phyloP scores from a whole-genome alignment of 1,140 invertebrate genomes.

The Sminthurinus signatus region DNA sequence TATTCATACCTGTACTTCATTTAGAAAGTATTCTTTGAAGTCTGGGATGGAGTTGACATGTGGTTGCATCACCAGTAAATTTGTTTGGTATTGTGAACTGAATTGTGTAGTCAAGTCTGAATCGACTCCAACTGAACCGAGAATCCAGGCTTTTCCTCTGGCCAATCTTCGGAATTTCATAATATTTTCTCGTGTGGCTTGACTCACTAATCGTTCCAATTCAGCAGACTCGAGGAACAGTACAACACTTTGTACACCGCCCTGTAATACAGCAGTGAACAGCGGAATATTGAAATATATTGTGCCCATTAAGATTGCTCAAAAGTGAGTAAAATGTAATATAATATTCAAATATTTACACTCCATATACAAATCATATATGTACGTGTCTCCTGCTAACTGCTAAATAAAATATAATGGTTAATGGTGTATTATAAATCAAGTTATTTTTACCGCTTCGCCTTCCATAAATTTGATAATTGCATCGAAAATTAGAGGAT shows the following conservation, averaged over 20 bases:
- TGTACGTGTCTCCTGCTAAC: too few relatives aligned
- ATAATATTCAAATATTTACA: too few relatives aligned
- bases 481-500: constrained; percentile 26
- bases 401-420: too few relatives aligned
- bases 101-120: constrained; percentile 31
- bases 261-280: constrained; percentile 11
- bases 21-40: constrained; percentile 30
- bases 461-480: constrained; percentile 33
- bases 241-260: constrained; percentile 30
- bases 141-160: constrained; percentile 36
- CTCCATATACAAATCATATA: too few relatives aligned
- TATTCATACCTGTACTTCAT: constrained; percentile 30
- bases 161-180: constrained; percentile 23
- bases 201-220: constrained; percentile 30
- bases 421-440: too few relatives aligned
- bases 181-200: constrained; percentile 8
- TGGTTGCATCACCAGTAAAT: constrained; percentile 37
- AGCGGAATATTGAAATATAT: too few relatives aligned
- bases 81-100: constrained; percentile 30
- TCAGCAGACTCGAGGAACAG: constrained; percentile 34
- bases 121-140: constrained; percentile 36
- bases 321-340: too few relatives aligned
- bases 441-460: constrained; percentile 30
- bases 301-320: too few relatives aligned
- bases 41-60: constrained; percentile 30